Conservation (phyloP, 2,888 invertebrate species). For the Caenorhabditis zanzibari region DNA sequence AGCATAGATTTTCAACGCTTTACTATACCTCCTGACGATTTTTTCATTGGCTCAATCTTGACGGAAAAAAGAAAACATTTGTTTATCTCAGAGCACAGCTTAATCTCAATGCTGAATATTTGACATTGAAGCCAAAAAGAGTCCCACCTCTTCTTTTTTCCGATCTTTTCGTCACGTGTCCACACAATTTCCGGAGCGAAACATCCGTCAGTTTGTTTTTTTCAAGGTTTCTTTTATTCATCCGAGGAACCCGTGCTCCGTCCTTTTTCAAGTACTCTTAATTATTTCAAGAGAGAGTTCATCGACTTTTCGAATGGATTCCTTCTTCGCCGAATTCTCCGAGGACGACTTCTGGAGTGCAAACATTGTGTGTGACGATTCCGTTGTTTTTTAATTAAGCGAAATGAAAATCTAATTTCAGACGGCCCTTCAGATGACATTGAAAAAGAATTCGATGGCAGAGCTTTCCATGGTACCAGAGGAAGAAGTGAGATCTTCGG, state of each 20-base stretch:
- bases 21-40: conserved; percentile 9
- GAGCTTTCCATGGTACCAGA: not conserved
- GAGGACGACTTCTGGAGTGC: not conserved
- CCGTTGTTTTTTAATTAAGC: not conserved
- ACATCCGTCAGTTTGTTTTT: conserved; percentile 40
- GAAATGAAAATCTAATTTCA: conserved; percentile 17
- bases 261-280: conserved; percentile 11
- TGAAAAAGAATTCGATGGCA: not conserved
- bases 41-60: conserved; percentile 9
- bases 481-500: not conserved
- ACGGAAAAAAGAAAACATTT: not conserved
- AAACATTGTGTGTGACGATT: conserved; percentile 28
- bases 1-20: not conserved
- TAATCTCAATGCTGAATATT: conserved; percentile 9
- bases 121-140: conserved; percentile 4
- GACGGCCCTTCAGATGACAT: conserved; percentile 3
- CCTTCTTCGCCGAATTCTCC: not conserved
- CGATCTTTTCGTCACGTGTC: conserved; percentile 24
- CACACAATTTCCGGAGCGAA: conserved; percentile 49
- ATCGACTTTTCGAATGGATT: not conserved
- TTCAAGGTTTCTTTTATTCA: conserved; percentile 37
- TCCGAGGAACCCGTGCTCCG: conserved; percentile 20
- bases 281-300: conserved; percentile 11
- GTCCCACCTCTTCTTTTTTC: not conserved
- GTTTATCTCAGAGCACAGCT: not conserved